A percentile compares a stretch with the other conserved stretches of the same genome.
These are phyloP conservation scores for Cheilosia vernalis DNA, from an alignment of 2,888 invertebrate species.

Conservation along the genomic window DNA sequence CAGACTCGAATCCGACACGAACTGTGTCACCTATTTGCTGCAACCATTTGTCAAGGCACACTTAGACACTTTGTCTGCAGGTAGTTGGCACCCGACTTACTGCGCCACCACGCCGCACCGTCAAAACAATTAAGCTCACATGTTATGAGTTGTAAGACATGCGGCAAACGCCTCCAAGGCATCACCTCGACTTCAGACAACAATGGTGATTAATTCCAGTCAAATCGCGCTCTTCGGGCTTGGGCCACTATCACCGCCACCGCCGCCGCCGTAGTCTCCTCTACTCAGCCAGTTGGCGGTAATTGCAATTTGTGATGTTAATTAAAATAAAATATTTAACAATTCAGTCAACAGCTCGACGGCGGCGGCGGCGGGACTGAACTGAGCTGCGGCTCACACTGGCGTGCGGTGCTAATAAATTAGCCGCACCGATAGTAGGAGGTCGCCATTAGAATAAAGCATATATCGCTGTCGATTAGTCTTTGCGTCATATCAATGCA, in stretches of 20 bases:
- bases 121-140: constrained; percentile 73
- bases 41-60: constrained; percentile 70
- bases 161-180: constrained; percentile 73
- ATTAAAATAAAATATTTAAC: constrained; percentile 75
- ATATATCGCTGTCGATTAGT: constrained; percentile 68
- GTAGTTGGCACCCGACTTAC: constrained; percentile 34
- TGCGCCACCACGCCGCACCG: constrained; percentile 30
- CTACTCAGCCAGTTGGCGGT: constrained; percentile 43
- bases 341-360: constrained; percentile 65
- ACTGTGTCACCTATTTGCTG: constrained; percentile 68
- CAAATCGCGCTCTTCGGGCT: constrained; percentile 21
- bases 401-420: constrained; percentile 62
- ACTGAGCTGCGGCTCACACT: constrained; percentile 9
- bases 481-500: constrained; percentile 64
- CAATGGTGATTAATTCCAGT: constrained; percentile 72
- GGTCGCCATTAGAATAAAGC: constrained; percentile 74
- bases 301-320: constrained; percentile 75
- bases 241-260: too few species aligned
- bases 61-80: constrained; percentile 73
- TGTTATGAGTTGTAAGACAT: constrained; percentile 74
- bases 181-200: constrained; percentile 67
- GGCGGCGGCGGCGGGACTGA: not conserved
- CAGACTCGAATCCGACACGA: constrained; percentile 56
- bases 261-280: not conserved
- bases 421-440: constrained; percentile 67